A percentile compares a stretch with the other conserved stretches of the same genome.
Evolutionary conservation across 1,140 invertebrate species (phyloP).

Genomic region (Bombus waltoni): DNA sequence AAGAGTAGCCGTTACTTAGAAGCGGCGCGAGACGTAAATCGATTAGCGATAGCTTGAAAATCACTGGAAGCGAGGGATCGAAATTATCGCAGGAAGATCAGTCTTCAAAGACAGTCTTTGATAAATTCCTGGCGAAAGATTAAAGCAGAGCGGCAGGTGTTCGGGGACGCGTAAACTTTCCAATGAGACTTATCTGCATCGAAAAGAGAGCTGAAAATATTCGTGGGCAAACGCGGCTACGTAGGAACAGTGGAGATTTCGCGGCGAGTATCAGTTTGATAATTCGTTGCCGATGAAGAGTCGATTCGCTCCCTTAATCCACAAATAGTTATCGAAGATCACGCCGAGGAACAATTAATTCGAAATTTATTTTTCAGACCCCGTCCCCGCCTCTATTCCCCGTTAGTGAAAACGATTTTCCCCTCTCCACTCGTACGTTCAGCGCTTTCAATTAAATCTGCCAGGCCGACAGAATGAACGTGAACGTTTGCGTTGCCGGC

Average conservation of each 20-base stretch:
- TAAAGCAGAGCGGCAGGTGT: background rate
- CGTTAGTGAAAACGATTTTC: background rate
- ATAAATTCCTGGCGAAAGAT: background rate
- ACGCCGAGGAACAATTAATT: conserved; percentile 9
- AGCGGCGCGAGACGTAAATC: background rate
- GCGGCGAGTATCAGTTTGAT: background rate
- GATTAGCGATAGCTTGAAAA: background rate
- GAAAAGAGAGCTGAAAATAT: conserved; percentile 12
- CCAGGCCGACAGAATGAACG: background rate
- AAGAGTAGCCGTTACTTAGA: background rate
- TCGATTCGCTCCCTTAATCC: conserved; percentile 20
- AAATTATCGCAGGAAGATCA: background rate
- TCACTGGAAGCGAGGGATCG: background rate
- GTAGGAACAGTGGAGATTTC: conserved; percentile 3
- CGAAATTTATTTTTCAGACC: conserved; percentile 6
- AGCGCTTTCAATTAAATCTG: background rate
- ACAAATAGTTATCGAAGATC: conserved; percentile 36
- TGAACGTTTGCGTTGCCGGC: background rate
- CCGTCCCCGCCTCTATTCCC: too few species aligned
- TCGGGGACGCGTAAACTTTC: conserved; percentile 15
- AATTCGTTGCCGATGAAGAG: conserved; percentile 21
- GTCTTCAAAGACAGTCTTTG: background rate
- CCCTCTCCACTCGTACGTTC: background rate
- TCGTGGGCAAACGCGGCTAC: background rate
- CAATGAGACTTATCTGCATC: conserved; percentile 7